These are phyloP conservation scores for Mercenaria mercenaria DNA, from an alignment of 1,140 invertebrate species.

Conservation along the genomic window DNA sequence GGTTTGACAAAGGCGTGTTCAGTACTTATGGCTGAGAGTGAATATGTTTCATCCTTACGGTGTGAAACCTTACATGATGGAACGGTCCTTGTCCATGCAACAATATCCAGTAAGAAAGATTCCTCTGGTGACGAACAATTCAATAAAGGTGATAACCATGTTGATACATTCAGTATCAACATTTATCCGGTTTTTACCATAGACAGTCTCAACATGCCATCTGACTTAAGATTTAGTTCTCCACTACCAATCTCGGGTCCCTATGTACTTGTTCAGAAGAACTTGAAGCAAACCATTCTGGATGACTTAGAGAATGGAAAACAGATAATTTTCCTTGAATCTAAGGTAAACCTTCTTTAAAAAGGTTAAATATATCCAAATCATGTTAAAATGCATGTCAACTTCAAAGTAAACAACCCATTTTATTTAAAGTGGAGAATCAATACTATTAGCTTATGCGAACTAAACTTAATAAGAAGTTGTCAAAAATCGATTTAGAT, in stretches of 20 bases:
- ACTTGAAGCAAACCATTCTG: not conserved
- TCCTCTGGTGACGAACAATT: not conserved
- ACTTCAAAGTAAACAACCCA: too few species aligned
- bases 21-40: constrained; percentile 5
- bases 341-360: constrained; percentile 42
- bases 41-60: not conserved
- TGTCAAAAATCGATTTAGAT: too few species aligned
- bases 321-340: not conserved
- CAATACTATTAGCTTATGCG: too few species aligned
- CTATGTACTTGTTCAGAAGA: not conserved
- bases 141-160: not conserved
- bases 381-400: too few species aligned
- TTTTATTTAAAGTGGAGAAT: too few species aligned
- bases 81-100: not conserved
- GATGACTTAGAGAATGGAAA: not conserved
- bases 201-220: not conserved
- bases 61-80: not conserved
- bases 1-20: constrained; percentile 14
- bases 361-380: too few species aligned
- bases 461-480: too few species aligned
- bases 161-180: not conserved
- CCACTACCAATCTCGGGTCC: not conserved
- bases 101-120: not conserved
- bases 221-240: not conserved
- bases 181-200: constrained; percentile 11